Conservation (phyloP, 2,888 invertebrate genomes). For the Sceliomorpha sp. region DNA sequence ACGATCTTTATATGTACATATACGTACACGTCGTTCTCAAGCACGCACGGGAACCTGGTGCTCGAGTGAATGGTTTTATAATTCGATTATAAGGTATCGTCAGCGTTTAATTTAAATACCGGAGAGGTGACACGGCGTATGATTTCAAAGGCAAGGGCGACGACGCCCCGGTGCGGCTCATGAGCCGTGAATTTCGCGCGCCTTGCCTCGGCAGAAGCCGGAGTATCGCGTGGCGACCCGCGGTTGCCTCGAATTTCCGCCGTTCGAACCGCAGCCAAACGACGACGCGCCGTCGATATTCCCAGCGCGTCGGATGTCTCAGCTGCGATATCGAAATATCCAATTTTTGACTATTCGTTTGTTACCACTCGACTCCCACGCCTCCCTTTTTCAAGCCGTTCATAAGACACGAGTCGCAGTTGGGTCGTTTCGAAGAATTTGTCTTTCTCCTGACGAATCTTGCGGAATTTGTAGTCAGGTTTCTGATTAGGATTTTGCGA, state of each 20-base stretch:
- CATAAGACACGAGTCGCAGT: too few relatives aligned
- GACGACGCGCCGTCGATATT: not conserved
- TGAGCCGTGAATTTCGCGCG: conserved; percentile 15
- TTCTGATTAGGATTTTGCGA: conserved; percentile 29
- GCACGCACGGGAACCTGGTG: conserved; percentile 35
- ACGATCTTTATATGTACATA: conserved; percentile 45
- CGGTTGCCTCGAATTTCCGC: conserved; percentile 11
- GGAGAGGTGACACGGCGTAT: conserved; percentile 52
- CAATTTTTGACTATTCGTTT: too few relatives aligned
- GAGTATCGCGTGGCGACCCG: conserved; percentile 24
- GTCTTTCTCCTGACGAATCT: not conserved
- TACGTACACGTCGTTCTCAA: conserved; percentile 43
- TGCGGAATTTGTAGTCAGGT: conserved; percentile 4
- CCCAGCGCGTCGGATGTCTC: too few relatives aligned
- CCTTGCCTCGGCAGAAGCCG: conserved; percentile 17
- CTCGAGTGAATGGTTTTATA: conserved; percentile 56
- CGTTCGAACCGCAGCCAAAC: not conserved
- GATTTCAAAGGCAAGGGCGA: conserved; percentile 65
- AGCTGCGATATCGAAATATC: conserved; percentile 1
- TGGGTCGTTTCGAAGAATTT: too few relatives aligned
- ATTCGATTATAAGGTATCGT: conserved; percentile 59
- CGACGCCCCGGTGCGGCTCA: conserved; percentile 16
- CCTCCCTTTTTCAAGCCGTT: too few relatives aligned
- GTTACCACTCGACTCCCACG: too few relatives aligned
- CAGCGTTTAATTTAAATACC: conserved; percentile 71